Evolutionary conservation across 1,140 invertebrate species (phyloP).

Genomic region (Lasaia peninsularis): DNA sequence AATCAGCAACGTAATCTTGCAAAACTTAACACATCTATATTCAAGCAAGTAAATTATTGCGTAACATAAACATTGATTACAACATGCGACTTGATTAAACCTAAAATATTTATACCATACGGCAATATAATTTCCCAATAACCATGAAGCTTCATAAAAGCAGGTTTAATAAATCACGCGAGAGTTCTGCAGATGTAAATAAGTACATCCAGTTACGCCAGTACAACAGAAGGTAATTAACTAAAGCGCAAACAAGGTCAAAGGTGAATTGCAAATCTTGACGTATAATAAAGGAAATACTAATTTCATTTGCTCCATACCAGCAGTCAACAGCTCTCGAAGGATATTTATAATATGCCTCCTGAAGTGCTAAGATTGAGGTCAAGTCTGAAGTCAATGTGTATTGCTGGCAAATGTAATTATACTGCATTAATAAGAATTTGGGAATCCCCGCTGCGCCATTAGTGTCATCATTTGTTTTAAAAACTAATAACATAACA

Average conservation of each 20-base stretch:
- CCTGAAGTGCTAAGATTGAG: not conserved
- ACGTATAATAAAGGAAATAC: not conserved
- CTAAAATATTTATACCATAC: not conserved
- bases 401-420: not conserved
- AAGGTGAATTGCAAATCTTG: constrained; percentile 5
- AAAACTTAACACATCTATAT: no score
- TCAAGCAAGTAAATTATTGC: no score
- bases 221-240: not conserved
- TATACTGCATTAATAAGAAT: no score
- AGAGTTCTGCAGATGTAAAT: not conserved
- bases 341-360: constrained; percentile 1
- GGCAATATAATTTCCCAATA: not conserved
- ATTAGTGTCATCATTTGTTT: no score
- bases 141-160: not conserved
- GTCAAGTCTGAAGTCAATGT: not conserved
- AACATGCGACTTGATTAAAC: not conserved
- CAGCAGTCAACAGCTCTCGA: not conserved
- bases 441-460: no score
- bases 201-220: not conserved
- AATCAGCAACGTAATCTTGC: no score
- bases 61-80: no score
- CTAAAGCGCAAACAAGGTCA: not conserved
- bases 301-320: not conserved
- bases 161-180: not conserved
- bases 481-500: no score